Base-by-base conservation (phyloP, 2,888 invertebrate species). In the Cryptus armator region DNA sequence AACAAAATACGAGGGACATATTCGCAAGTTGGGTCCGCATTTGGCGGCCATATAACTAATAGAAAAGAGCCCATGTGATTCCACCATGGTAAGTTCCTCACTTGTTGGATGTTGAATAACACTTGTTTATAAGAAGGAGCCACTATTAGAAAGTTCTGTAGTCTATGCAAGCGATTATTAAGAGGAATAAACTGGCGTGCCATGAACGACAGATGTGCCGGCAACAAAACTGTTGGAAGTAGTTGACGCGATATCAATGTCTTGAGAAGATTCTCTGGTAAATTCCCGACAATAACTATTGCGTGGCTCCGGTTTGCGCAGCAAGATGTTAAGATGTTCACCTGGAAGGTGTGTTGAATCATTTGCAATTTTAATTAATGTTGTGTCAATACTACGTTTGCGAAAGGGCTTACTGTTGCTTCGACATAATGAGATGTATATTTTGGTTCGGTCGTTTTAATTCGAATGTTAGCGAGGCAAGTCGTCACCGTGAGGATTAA, bases 51-150 rank as follows among this genome's bases (percentile, higher is more conserved):
- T 9, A 7, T 37, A 14, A 68, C 12, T 10, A 68, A 24, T 7
- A 68, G 68, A 29, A 68, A 48, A 6, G 48, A 48, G 1, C 46
- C 68, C 68, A 68, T 29, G 24, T 68, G 68, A 46, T 68, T 68
- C 68, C 68, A 68, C 24, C 24, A 68, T 29, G 3, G 6, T 24
- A 46, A 46, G 1, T 46, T 0, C 29, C 14, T 46, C 7, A 68
- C 14, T 68, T 29, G 44, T 7, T 10, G 0, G 48, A 68, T 46
- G 29, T 24, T 68, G 14, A 0, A 1, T 29, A 7, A 68, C 6
- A 10, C 1, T 14, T 5, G 19, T 48, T 19, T 46, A 2, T 5
- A 37, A 53, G 48, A 16, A 10, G 51, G 32, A 4, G 48, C 70
- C 32, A 51, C 16, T 2, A 70, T 9, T 1, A 53, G 16, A 37